Conservation (phyloP, 2,888 invertebrate genomes). For the Leistus spinibarbis region DNA sequence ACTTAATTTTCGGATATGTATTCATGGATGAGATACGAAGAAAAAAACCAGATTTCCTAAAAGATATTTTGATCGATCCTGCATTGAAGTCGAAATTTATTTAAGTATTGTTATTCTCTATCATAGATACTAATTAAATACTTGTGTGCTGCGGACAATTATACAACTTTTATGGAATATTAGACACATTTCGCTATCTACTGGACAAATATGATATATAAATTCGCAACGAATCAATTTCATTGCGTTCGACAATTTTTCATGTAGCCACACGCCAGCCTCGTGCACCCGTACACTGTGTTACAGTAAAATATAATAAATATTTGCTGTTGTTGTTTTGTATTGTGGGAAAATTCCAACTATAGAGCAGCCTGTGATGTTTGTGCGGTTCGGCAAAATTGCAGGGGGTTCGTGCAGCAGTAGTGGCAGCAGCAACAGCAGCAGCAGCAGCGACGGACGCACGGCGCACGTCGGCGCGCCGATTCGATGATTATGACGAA, state of each 20-base stretch:
- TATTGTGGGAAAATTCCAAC: background rate
- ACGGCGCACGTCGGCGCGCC: background rate
- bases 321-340: background rate
- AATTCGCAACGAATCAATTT: background rate
- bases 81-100: too few relatives aligned
- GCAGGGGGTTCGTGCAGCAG: background rate
- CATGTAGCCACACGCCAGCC: too few relatives aligned
- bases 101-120: too few relatives aligned
- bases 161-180: too few relatives aligned
- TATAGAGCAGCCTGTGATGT: background rate
- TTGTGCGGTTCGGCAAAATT: background rate
- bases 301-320: background rate
- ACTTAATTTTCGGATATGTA: background rate
- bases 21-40: too few relatives aligned
- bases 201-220: too few relatives aligned
- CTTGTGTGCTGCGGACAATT: too few relatives aligned
- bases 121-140: too few relatives aligned
- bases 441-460: background rate
- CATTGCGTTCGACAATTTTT: background rate
- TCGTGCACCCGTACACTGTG: too few relatives aligned
- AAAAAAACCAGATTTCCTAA: too few relatives aligned
- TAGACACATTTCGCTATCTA: too few relatives aligned
- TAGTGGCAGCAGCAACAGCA: background rate
- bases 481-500: slow-evolving; percentile 29
- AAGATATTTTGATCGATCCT: too few relatives aligned